Base-by-base conservation (phyloP, 92 coral and sea anemone genomes). In the Porites divaricata region DNA sequence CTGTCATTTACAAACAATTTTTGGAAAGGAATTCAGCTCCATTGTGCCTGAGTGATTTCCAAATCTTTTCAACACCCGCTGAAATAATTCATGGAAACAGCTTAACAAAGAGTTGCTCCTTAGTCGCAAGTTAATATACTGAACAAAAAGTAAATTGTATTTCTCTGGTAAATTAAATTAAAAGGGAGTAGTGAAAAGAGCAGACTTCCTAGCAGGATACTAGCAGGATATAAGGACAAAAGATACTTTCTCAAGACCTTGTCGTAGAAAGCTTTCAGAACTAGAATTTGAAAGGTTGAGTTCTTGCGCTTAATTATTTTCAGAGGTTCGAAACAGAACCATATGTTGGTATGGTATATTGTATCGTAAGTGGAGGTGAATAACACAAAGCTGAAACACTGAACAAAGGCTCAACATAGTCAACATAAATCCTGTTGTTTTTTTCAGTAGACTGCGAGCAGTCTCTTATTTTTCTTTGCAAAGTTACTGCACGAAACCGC, bases 101-200 rank as follows among this genome's bases (percentile, higher is more conserved):
- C 19, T 61, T 15, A 61, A 61, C 65, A 61, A 11, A 61, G 65
- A 61, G 65, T 8, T 61, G 65, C 19, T 61, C 9, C 65, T 61
- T 61, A 61, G 17, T 61, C 65, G 65, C 4, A 61, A 14, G 65
- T 61, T 61, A 15, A n/a, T 61, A 12, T 61, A 0, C 65, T 61
- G 65, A 35, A 35, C 45, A 35, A 59, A 59, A 59, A 59, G 12
- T 59, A 59, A 61, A 6, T 59, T 59, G 64, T 59, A 2, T 61
- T 61, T 61, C 65, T 61, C 65, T 61, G 65, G 65, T 61, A 61
- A 61, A 61, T 61, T 61, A 11, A 61, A 61, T 61, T 61, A 61
- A n/a, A n/a, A 11, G 65, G 17, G 65, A 61, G 65, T 61, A 14
- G 16, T 11, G 65, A 61, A 12, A 61, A 9, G 65, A 61, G 45